These are phyloP conservation scores for Acanthococcus lagerstroemiae DNA, from an alignment of 2,888 invertebrate species.

Conservation along the genomic window DNA sequence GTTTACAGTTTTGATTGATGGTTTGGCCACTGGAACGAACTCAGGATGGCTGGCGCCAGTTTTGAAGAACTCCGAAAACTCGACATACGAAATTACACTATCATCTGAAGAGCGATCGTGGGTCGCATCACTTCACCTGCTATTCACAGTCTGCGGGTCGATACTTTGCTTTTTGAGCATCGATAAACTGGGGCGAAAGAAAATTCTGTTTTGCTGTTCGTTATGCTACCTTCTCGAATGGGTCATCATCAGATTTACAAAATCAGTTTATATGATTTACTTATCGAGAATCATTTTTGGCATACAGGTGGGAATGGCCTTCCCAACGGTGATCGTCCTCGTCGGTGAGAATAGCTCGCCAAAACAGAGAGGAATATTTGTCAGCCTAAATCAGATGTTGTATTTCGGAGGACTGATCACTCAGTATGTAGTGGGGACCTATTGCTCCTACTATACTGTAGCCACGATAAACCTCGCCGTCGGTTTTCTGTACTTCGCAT, in stretches of 20 bases:
- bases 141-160: not conserved
- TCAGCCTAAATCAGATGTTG: not conserved
- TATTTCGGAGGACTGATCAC: not conserved
- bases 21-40: not conserved
- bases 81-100: not conserved
- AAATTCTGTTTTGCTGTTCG: too few species aligned
- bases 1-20: conserved; percentile 3
- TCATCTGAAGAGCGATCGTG: conserved; percentile 9
- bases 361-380: conserved; percentile 32
- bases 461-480: not conserved
- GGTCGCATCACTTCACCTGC: not conserved
- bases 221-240: not conserved
- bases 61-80: not conserved
- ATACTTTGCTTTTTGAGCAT: not conserved
- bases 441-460: not conserved
- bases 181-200: conserved; percentile 8
- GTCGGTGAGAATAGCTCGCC: conserved; percentile 35
- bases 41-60: conserved; percentile 12
- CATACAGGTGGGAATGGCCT: conserved; percentile 35
- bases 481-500: not conserved
- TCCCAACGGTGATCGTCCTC: conserved; percentile 34
- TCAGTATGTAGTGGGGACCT: not conserved
- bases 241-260: not conserved
- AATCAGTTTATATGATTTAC: conserved; percentile 28
- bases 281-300: conserved; percentile 35